Percentiles rank a stretch among this genome's conserved stretches.
phyloP scores from a whole-genome alignment of 2,888 invertebrate species.

The Cryptus viduatorius region DNA sequence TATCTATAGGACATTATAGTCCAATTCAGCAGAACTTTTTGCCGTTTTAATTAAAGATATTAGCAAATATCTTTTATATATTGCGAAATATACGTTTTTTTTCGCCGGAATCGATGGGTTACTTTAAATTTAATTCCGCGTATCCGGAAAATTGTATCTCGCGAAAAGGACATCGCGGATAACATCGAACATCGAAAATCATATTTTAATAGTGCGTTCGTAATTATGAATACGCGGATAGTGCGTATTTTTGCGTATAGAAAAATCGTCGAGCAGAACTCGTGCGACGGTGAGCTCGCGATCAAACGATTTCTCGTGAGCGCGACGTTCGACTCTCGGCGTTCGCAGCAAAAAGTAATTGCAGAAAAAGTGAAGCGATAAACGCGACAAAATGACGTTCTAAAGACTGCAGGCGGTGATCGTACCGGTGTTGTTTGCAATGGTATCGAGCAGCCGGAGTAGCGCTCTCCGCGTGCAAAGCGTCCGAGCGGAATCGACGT shows the following conservation, averaged over 20 bases:
- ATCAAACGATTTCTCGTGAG: constrained; percentile 16
- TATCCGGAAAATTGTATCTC: constrained; percentile 45
- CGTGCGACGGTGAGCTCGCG: background rate
- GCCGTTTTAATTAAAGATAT: too few relatives aligned
- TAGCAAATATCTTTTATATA: too few relatives aligned
- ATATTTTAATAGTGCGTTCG: background rate
- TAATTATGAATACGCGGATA: background rate
- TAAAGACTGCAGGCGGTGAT: constrained; percentile 77
- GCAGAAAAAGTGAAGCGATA: constrained; percentile 77
- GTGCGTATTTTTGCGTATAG: background rate
- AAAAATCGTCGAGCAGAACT: background rate
- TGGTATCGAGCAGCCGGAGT: background rate
- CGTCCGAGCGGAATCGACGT: background rate
- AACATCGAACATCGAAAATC: background rate
- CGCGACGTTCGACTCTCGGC: constrained; percentile 49
- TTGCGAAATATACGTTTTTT: too few relatives aligned
- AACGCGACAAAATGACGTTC: constrained; percentile 81
- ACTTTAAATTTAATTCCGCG: constrained; percentile 18
- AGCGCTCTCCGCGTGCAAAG: background rate
- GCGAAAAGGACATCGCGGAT: background rate
- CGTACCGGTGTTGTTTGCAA: constrained; percentile 31
- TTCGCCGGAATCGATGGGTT: too few relatives aligned
- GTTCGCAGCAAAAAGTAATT: constrained; percentile 77
- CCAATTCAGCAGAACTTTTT: too few relatives aligned
- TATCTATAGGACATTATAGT: too few relatives aligned